phyloP scores from a whole-genome alignment of 2,888 invertebrate species.

The Conistra vaccinii region DNA sequence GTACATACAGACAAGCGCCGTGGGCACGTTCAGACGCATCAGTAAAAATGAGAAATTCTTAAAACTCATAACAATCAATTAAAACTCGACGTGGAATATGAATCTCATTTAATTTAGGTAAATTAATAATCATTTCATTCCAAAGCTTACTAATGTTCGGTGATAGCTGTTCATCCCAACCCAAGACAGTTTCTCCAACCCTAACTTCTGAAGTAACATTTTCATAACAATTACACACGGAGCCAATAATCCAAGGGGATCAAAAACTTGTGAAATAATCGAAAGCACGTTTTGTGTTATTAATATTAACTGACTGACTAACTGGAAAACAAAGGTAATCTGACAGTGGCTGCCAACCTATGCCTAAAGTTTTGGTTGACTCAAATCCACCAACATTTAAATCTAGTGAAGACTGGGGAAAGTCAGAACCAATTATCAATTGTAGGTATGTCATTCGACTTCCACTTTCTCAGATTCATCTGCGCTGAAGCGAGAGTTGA shows the following conservation, averaged over 20 bases:
- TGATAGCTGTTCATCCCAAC: not conserved
- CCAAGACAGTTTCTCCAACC: not conserved
- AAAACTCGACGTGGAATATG: conserved; percentile 28
- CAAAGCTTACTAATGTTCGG: not conserved
- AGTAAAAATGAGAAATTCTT: conserved; percentile 14
- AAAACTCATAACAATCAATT: conserved; percentile 16
- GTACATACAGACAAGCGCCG: conserved; percentile 8
- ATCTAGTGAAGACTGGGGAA: conserved; percentile 3
- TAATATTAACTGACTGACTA: not conserved
- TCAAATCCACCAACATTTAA: conserved; percentile 1
- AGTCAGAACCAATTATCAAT: not conserved
- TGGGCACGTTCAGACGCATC: conserved; percentile 8
- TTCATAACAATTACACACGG: not conserved
- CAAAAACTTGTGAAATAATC: not conserved
- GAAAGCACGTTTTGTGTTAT: not conserved
- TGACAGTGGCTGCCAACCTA: conserved; percentile 13
- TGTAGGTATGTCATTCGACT: not conserved
- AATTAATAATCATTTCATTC: not conserved
- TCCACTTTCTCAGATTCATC: conserved; percentile 7
- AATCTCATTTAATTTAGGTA: conserved; percentile 16
- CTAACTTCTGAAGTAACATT: not conserved
- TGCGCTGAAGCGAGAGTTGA: conserved; percentile 2
- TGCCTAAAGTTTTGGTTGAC: conserved; percentile 10
- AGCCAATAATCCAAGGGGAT: not conserved
- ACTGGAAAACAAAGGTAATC: conserved; percentile 1